Percentiles rank a stretch among this genome's conserved stretches.
Conservation (phyloP, 2,888 invertebrate species). For the Hypena proboscidalis region DNA sequence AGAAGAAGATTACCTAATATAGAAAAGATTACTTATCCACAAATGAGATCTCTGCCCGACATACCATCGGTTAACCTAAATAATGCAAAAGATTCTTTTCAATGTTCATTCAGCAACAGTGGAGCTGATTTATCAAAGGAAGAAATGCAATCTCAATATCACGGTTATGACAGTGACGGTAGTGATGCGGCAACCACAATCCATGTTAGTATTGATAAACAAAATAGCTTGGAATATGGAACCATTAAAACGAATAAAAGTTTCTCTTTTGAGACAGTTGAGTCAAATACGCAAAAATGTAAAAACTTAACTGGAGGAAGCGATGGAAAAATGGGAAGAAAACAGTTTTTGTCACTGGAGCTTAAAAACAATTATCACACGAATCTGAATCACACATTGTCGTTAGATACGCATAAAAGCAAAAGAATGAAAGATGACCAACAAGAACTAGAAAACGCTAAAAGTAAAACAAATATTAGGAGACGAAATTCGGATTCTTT, state of each 20-base stretch:
- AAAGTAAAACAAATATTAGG: conserved; percentile 17
- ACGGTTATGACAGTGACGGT: conserved; percentile 82
- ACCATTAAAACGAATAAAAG: conserved; percentile 22
- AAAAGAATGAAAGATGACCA: conserved; percentile 20
- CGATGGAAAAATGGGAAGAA: conserved; percentile 43
- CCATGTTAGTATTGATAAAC: conserved; percentile 72
- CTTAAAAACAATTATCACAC: conserved; percentile 56
- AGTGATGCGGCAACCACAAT: conserved; percentile 83
- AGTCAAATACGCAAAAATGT: conserved; percentile 20
- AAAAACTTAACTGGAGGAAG: conserved; percentile 13
- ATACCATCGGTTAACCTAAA: conserved; percentile 34
- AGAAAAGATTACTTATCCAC: conserved; percentile 35
- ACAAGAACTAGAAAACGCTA: conserved; percentile 11
- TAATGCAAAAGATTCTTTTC: conserved; percentile 4
- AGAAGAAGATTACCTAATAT: conserved; percentile 51
- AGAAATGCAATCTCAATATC: conserved; percentile 60
- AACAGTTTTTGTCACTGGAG: conserved; percentile 65
- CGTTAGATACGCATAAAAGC: conserved; percentile 38
- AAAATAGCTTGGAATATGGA: conserved; percentile 50
- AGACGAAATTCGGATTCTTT: conserved; percentile 65
- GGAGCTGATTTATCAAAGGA: conserved; percentile 31
- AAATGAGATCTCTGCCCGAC: conserved; percentile 46
- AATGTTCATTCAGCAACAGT: too few species aligned
- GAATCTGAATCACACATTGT: conserved; percentile 34
- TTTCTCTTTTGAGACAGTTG: conserved; percentile 21